Base-by-base conservation (phyloP, 2,113 vertebrate genomes). In the human (Homo sapiens) region DNA sequence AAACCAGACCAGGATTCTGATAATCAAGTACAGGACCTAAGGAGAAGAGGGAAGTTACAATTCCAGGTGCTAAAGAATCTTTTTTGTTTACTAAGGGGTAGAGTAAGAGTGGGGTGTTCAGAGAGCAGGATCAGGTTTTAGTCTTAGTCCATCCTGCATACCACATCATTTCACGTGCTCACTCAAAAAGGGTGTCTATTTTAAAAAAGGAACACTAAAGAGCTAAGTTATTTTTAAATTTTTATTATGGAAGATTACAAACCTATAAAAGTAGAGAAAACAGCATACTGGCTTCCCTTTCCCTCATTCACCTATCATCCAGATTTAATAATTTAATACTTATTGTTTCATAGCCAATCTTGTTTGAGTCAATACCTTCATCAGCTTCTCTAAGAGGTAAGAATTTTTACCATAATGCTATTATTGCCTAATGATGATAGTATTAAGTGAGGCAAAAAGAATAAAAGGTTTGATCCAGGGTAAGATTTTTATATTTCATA, bases 321-420 rank as follows among this genome's bases (percentile, higher is more conserved):
- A 96, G 88, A 96, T 79, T 94, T 57, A 94, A 68, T 48, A 76
- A 96, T 75, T 92, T 64, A 93, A 61, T 48, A 76, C 52, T n/a
- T 76, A 81, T 80, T 61, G 87, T n/a, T 55, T 61, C 43, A 22
- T 8, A 83, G 72, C 32, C 55, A 35, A 7, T 55, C 32, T 35
- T 87, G 32, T 25, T 89, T 83, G 55, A 35, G 16, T 87, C 61
- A 64, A 7, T 45, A 59, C n/a, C 43, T 38, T 82, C 22, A 35
- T 2, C 35, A 17, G 40, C 18, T 48, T 93, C 64, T 88, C 48
- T 12, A 94, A 68, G 92, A 78, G n/a, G 25, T 43, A 66, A 94
- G 13, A 61, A 78, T 20, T 91, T 94, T 95, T 70, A 68, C 45
- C 43, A n/a, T 35, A 32, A 79, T 75, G 43, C 55, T 94, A 40